A percentile compares a stretch with the other conserved stretches of the same genome.
Evolutionary conservation across 2,797 vertebrate species (phyloP).

Genomic region (Sebastes dallii): DNA sequence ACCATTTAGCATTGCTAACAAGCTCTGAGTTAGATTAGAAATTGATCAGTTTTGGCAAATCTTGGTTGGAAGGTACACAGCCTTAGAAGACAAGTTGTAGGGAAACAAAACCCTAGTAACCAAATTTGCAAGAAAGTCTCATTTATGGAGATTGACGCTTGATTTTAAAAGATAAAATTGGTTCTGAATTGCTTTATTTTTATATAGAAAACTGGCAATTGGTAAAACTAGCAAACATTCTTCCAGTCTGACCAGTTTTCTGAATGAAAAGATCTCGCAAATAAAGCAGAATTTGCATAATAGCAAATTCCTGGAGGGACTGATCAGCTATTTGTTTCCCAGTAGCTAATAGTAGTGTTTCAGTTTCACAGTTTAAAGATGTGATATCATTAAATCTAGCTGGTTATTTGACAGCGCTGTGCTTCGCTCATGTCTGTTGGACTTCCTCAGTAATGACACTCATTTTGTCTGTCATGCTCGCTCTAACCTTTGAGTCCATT

Average conservation of each 20-base stretch:
- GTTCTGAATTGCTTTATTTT: background rate
- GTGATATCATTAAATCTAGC: background rate
- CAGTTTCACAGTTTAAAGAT: background rate
- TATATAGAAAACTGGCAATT: background rate
- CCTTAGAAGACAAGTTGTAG: background rate
- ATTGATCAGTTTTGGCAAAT: background rate
- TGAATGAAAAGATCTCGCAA: background rate
- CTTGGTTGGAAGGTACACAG: background rate
- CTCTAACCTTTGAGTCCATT: conserved; percentile 53
- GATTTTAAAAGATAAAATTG: background rate
- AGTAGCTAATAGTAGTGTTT: background rate
- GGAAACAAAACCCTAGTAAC: background rate
- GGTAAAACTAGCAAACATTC: background rate
- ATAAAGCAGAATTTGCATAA: background rate
- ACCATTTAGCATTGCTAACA: background rate
- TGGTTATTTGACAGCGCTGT: background rate
- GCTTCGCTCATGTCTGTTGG: background rate
- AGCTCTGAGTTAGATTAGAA: background rate
- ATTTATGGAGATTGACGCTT: background rate
- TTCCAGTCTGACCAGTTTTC: background rate
- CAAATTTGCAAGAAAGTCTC: background rate
- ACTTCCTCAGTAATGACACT: conserved; percentile 28
- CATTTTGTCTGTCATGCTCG: conserved; percentile 38
- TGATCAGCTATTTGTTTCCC: background rate
- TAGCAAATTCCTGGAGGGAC: background rate